A percentile compares a stretch with the other conserved stretches of the same genome.
Conservation (phyloP, 2,888 invertebrate species). For the Steromphala cineraria region DNA sequence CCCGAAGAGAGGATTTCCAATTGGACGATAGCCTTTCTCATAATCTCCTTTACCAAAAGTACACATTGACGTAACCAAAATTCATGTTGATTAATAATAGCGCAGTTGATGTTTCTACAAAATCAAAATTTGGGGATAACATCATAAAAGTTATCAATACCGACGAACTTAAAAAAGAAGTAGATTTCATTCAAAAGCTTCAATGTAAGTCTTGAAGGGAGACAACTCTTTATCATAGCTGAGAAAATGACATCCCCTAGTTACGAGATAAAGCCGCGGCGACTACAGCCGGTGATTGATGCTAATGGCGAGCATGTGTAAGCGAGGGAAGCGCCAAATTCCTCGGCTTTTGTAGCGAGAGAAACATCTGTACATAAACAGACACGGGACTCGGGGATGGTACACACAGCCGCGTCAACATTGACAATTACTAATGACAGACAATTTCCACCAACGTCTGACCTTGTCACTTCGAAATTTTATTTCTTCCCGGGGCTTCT, state of each 20-base stretch:
- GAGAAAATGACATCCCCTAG: not conserved
- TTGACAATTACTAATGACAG: conserved; percentile 19
- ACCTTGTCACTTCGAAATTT: conserved; percentile 14
- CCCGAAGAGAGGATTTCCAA: too few relatives aligned
- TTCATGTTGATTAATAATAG: too few relatives aligned
- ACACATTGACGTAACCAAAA: too few relatives aligned
- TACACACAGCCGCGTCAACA: conserved; percentile 4
- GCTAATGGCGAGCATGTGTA: conserved; percentile 11
- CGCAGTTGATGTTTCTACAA: too few relatives aligned
- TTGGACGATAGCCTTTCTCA: too few relatives aligned
- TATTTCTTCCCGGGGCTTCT: not conserved
- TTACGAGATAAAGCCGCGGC: not conserved
- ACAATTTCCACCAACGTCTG: conserved; percentile 4
- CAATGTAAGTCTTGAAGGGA: too few relatives aligned
- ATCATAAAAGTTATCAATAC: too few relatives aligned
- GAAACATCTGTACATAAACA: conserved; percentile 17
- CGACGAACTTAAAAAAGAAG: too few relatives aligned
- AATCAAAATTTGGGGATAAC: too few relatives aligned
- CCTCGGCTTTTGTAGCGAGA: conserved; percentile 14
- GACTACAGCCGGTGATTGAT: not conserved
- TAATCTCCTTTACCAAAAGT: too few relatives aligned
- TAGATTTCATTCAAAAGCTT: too few relatives aligned
- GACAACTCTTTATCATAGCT: too few relatives aligned
- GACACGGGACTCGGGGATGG: conserved; percentile 6
- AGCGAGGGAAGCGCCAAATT: conserved; percentile 15